Base-by-base conservation (phyloP, 2,888 invertebrate genomes). In the Troides aeacus region DNA sequence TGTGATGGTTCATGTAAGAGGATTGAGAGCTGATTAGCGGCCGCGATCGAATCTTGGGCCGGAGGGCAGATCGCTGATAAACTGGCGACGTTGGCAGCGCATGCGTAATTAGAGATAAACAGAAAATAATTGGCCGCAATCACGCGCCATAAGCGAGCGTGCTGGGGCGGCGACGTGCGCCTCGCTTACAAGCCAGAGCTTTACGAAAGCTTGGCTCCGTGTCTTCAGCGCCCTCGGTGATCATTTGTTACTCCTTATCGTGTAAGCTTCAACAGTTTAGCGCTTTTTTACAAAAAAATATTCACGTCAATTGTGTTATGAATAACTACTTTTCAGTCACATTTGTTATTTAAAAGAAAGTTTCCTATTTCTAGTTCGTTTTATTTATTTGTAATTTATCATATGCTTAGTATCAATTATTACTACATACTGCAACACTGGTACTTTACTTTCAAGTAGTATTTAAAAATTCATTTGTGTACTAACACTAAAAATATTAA, bases 81-180 rank as follows among this genome's bases (percentile, higher is more conserved):
- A 83, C 81, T 80, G 80, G 76, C 84, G 83, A 88, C 88, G 90
- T 88, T 86, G 87, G 90, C 90, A 87, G 89, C 86, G 91, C 85
- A 90, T 91, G 88, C 90, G 90, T 92, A 92, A 92, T 92, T 92
- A 92, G 92, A 91, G 91, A 91, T 91, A 91, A 91, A 91, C 91
- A 90, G 89, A 91, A 92, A 91, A 91, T 92, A 92, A 92, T 92
- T 92, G 92, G 92, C 90, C 85, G 82, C 88, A 89, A 91, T 91
- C 90, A 89, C 87, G 89, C 84, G 87, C 86, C 83, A 84, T 84
- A 78, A 81, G 82, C 81, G 83, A 85, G 87, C 89, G 87, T 86
- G 87, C 86, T 78, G 77, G 81, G 84, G 84, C 82, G 83, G 80
- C 79, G 75, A 76, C 77, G 73, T 73, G 74, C 74, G 75, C 72